phyloP scores from a whole-genome alignment of 2,888 invertebrate species.

The Luffia ferchaultella region DNA sequence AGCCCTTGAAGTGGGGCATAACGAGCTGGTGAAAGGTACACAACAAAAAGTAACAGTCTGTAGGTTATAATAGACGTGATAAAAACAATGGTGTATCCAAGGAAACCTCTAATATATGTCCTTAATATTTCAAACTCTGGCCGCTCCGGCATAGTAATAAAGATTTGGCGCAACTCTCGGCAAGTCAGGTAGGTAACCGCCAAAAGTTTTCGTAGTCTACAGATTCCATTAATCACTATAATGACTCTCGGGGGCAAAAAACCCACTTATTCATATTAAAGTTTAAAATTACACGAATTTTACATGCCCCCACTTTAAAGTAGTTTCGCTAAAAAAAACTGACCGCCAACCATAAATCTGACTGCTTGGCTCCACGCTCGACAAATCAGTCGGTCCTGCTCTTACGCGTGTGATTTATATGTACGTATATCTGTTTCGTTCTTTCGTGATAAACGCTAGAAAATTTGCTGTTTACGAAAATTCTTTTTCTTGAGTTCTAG shows the following conservation, averaged over 20 bases:
- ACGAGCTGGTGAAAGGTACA: neutral
- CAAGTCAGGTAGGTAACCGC: neutral
- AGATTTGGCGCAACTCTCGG: neutral
- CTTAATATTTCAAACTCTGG: neutral
- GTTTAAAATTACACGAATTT: slow-evolving; percentile 14
- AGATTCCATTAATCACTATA: slow-evolving; percentile 1
- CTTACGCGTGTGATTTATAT: too few relatives aligned
- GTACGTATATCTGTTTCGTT: neutral
- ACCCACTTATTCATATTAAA: slow-evolving; percentile 13
- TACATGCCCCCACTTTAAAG: slow-evolving; percentile 1
- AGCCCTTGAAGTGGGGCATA: neutral
- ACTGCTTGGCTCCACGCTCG: neutral
- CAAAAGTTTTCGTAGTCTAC: neutral
- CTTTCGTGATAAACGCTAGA: neutral
- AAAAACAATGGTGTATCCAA: too few relatives aligned
- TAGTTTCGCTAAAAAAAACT: neutral
- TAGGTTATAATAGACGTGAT: neutral
- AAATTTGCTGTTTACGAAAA: neutral
- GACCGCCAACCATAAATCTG: neutral
- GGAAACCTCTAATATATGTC: neutral
- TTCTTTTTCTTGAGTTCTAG: neutral
- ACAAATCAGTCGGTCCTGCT: too few relatives aligned
- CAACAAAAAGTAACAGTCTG: neutral
- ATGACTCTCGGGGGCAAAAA: slow-evolving; percentile 11
- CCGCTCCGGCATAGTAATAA: neutral